Percentiles rank a stretch among this genome's conserved stretches.
These are phyloP conservation scores for Ctenosaura bakeri DNA, from an alignment of 2,797 vertebrate genomes.

Conservation along the genomic window DNA sequence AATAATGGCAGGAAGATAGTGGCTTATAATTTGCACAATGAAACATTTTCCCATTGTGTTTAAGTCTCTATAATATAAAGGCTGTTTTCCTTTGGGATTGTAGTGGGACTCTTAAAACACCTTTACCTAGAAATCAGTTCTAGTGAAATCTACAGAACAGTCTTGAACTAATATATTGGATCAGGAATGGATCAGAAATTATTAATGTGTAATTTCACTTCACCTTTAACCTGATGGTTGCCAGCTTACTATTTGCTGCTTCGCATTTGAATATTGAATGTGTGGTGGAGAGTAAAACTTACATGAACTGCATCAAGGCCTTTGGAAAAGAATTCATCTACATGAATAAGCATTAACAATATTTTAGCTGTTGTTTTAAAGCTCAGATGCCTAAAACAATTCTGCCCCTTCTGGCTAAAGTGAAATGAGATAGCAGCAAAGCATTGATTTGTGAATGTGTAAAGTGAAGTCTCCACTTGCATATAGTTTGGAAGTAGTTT, in stretches of 20 bases:
- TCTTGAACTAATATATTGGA: background rate
- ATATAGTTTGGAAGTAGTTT: no score
- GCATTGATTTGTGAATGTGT: no score
- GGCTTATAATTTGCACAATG: background rate
- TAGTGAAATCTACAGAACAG: background rate
- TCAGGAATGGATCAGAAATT: background rate
- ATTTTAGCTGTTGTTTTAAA: constrained; percentile 12
- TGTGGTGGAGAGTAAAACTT: background rate
- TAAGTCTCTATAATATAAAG: background rate
- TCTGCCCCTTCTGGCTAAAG: background rate
- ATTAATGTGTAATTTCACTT: background rate
- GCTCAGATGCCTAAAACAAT: background rate
- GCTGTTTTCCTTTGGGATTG: background rate
- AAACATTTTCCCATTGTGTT: background rate
- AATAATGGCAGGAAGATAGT: background rate
- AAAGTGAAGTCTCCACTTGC: background rate
- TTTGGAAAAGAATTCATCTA: background rate
- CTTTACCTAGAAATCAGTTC: background rate
- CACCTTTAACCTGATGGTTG: background rate
- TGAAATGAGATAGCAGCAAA: no score
- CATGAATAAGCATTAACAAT: background rate
- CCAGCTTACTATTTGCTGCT: background rate
- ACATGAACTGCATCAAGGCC: background rate
- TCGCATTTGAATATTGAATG: background rate
- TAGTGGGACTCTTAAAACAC: background rate